These are phyloP conservation scores for Lypha dubia DNA, from an alignment of 2,888 invertebrate genomes.

Conservation along the genomic window DNA sequence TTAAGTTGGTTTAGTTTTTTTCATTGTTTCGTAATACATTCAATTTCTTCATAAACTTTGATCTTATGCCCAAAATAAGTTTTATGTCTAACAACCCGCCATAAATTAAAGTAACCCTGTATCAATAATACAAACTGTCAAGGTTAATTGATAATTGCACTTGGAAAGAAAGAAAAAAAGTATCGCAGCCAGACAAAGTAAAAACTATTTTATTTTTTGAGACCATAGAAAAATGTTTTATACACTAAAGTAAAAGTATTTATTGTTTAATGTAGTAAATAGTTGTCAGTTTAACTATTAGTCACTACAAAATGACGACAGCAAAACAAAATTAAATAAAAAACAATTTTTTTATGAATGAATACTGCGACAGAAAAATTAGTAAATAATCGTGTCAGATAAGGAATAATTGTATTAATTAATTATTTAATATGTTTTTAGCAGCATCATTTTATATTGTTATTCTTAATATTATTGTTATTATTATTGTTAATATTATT, in stretches of 20 bases:
- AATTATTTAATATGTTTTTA: constrained; percentile 1
- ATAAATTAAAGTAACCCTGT: constrained; percentile 54
- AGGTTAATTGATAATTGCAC: constrained; percentile 71
- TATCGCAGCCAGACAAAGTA: constrained; percentile 28
- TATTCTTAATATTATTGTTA: too few relatives aligned
- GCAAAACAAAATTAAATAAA: constrained; percentile 21
- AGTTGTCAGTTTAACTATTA: constrained; percentile 45
- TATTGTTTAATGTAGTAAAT: constrained; percentile 28
- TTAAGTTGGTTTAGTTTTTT: too few relatives aligned
- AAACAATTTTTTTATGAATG: constrained; percentile 47
- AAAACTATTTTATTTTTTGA: background rate
- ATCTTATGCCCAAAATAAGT: constrained; percentile 9
- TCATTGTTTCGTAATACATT: background rate
- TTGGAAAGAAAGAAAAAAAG: constrained; percentile 15
- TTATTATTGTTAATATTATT: too few relatives aligned
- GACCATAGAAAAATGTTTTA: background rate
- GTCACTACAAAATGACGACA: constrained; percentile 46
- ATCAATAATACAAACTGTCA: constrained; percentile 46
- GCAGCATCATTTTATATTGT: background rate
- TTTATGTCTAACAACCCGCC: background rate
- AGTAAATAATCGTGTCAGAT: background rate
- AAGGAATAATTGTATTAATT: background rate
- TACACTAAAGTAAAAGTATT: background rate
- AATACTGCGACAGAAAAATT: constrained; percentile 11
- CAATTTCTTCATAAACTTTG: constrained; percentile 23